phyloP scores from a whole-genome alignment of 2,797 vertebrate species.

The Xyrichtys novacula region DNA sequence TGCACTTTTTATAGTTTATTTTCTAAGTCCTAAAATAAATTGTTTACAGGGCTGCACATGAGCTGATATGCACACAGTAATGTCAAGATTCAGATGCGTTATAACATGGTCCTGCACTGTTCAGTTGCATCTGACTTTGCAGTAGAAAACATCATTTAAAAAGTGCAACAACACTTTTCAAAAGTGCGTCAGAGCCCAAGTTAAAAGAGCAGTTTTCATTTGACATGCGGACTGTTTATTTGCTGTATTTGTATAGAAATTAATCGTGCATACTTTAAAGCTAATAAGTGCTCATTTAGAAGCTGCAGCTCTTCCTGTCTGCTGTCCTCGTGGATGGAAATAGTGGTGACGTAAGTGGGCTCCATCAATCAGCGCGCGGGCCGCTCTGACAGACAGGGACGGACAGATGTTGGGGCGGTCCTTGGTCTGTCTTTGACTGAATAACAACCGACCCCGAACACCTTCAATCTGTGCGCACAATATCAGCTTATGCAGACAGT shows the following conservation, averaged over 20 bases:
- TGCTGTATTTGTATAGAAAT: neutral
- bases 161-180: no score
- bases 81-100: neutral
- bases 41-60: neutral
- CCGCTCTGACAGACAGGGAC: conserved; percentile 72
- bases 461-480: conserved; percentile 66
- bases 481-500: conserved; percentile 59
- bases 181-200: neutral
- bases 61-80: conserved; percentile 6
- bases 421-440: conserved; percentile 73
- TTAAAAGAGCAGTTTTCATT: no score
- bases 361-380: conserved; percentile 78
- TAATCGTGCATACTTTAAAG: no score
- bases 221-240: no score
- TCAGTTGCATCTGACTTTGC: neutral
- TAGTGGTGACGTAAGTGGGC: conserved; percentile 81
- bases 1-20: neutral
- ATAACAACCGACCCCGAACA: conserved; percentile 72
- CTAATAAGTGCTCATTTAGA: neutral
- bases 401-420: conserved; percentile 84
- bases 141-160: neutral
- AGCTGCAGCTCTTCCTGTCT: conserved; percentile 23
- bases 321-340: conserved; percentile 70
- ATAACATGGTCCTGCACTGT: conserved; percentile 6
- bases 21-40: neutral